phyloP scores from a whole-genome alignment of 2,797 vertebrate species.

The Stomatorhinus walkeri region DNA sequence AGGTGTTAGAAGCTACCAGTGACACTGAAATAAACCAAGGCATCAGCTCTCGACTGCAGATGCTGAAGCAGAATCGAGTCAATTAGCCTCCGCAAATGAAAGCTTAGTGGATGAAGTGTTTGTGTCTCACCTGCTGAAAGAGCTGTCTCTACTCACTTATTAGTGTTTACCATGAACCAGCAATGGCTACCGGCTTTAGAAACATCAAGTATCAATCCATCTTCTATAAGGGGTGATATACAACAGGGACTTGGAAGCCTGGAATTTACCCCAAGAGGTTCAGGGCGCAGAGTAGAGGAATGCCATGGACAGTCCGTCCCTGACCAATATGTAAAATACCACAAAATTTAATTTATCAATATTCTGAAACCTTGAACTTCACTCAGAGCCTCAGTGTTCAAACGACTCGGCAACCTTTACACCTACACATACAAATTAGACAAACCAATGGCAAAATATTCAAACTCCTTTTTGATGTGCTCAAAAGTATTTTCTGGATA shows the following conservation, averaged over 20 bases:
- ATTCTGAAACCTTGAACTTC: neutral
- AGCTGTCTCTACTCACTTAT: neutral
- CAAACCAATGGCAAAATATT: neutral
- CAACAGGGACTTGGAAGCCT: neutral
- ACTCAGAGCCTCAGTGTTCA: neutral
- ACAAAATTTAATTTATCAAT: neutral
- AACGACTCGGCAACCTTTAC: neutral
- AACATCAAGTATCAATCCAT: neutral
- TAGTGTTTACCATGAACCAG: neutral
- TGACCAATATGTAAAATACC: neutral
- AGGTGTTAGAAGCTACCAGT: neutral
- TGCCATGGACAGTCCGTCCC: neutral
- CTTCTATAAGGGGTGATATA: neutral
- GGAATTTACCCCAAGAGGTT: neutral
- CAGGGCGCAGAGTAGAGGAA: neutral
- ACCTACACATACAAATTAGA: neutral
- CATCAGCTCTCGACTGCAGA: neutral
- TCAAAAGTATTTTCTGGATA: neutral
- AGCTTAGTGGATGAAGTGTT: neutral
- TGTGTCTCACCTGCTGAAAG: neutral
- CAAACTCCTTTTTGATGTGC: neutral
- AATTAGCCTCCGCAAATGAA: conserved; percentile 10
- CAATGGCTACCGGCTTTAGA: neutral
- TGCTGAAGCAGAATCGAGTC: neutral
- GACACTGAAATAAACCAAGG: conserved; percentile 1